Evolutionary conservation across 64 coral and sea anemone species (phyloP).

Genomic region (Actinia tenebrosa): DNA sequence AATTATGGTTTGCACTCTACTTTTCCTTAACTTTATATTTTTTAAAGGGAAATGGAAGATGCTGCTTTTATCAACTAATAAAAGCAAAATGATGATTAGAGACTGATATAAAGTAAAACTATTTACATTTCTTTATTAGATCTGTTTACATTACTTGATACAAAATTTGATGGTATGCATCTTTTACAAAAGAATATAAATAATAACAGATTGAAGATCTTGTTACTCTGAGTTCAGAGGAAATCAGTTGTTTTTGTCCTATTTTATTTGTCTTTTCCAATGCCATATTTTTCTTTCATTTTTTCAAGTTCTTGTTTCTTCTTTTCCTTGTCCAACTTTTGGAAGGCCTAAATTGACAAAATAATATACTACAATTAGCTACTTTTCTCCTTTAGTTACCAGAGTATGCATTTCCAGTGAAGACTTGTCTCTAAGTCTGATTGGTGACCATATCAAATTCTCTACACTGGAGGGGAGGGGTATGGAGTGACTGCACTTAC

Average conservation of each 20-base stretch:
- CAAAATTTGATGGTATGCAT: background rate
- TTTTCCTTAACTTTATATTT: too few relatives aligned
- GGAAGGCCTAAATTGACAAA: constrained; percentile 60
- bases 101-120: background rate
- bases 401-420: too few relatives aligned
- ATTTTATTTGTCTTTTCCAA: constrained; percentile 80
- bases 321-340: constrained; percentile 98
- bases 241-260: background rate
- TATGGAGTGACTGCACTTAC: too few relatives aligned
- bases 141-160: constrained; percentile 4
- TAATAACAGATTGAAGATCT: background rate
- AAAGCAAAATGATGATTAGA: too few relatives aligned
- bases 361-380: too few relatives aligned
- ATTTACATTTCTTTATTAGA: background rate
- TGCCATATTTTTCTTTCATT: constrained; percentile 98
- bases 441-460: too few relatives aligned
- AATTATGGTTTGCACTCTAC: too few relatives aligned
- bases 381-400: too few relatives aligned
- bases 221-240: background rate
- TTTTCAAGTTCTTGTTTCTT: constrained; percentile 99
- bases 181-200: background rate
- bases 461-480: too few relatives aligned
- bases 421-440: too few relatives aligned
- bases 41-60: too few relatives aligned
- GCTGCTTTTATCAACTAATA: too few relatives aligned